Conservation (phyloP, 2,113 vertebrate genomes). For the Fukomys damarensis region DNA sequence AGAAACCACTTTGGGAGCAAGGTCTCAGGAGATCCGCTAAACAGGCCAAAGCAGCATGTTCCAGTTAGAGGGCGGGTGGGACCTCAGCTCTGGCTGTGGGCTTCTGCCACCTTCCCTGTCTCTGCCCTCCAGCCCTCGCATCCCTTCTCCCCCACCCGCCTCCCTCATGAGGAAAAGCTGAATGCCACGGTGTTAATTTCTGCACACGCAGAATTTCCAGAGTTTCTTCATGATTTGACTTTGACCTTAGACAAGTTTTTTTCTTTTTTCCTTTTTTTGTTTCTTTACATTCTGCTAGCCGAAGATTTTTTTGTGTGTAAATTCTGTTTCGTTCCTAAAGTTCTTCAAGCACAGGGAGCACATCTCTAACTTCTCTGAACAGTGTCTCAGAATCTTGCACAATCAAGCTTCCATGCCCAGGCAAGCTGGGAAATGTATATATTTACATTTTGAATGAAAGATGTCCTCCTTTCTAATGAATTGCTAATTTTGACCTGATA, state of each 20-base stretch:
- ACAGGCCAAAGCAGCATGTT: not conserved
- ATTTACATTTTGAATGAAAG: conserved; percentile 62
- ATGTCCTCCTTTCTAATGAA: not conserved
- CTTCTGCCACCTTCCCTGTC: not conserved
- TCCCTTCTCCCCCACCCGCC: not conserved
- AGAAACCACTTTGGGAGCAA: not conserved
- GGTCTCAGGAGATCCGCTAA: not conserved
- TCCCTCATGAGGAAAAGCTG: not conserved
- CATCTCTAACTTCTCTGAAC: conserved; percentile 17
- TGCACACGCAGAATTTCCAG: not conserved
- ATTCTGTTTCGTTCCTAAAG: conserved; percentile 7
- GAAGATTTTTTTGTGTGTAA: conserved; percentile 15
- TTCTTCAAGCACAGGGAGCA: not conserved
- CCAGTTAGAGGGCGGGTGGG: not conserved
- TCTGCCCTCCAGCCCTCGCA: not conserved
- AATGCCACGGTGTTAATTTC: not conserved
- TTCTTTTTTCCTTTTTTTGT: not conserved
- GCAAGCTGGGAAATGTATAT: conserved; percentile 26
- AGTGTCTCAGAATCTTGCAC: not conserved
- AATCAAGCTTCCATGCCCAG: too few species aligned
- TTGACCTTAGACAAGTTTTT: not conserved
- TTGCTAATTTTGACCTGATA: conserved; percentile 42
- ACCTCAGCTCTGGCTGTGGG: not conserved
- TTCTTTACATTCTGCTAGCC: not conserved
- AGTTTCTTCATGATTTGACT: conserved; percentile 37